These are phyloP conservation scores for Actias luna DNA, from an alignment of 2,888 invertebrate genomes.

Conservation along the genomic window DNA sequence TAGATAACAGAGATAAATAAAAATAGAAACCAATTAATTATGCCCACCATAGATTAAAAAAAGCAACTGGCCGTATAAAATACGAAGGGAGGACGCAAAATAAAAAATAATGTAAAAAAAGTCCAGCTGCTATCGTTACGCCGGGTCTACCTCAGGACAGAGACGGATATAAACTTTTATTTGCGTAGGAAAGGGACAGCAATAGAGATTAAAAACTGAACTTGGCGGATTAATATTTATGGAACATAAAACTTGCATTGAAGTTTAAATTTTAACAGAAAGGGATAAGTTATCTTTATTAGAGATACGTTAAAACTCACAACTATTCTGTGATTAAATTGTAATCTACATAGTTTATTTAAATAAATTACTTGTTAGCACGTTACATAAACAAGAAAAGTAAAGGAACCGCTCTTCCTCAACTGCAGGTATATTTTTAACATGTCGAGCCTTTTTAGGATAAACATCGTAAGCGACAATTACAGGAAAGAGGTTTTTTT, in stretches of 20 bases:
- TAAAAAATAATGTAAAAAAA: conserved; percentile 63
- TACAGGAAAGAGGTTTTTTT: too few species aligned
- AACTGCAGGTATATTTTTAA: conserved; percentile 25
- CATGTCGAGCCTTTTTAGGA: too few species aligned
- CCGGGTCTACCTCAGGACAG: conserved; percentile 52
- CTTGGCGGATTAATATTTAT: conserved; percentile 71
- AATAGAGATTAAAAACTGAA: conserved; percentile 57
- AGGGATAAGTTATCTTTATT: conserved; percentile 59
- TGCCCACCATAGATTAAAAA: conserved; percentile 59
- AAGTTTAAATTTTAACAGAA: conserved; percentile 61
- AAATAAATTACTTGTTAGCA: background rate
- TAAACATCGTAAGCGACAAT: too few species aligned
- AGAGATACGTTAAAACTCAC: conserved; percentile 43
- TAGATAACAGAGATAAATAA: conserved; percentile 25
- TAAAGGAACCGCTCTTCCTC: conserved; percentile 36
- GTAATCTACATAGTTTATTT: background rate
- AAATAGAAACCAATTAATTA: conserved; percentile 55
- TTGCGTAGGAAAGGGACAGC: conserved; percentile 48
- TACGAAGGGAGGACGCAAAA: conserved; percentile 70
- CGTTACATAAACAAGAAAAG: too few species aligned
- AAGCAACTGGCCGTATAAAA: conserved; percentile 68
- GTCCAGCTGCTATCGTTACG: conserved; percentile 76
- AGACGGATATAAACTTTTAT: conserved; percentile 32
- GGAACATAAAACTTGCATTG: conserved; percentile 64
- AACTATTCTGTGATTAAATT: background rate